phyloP scores from a whole-genome alignment of 1,140 invertebrate genomes.

The Campoletis sonorensis region DNA sequence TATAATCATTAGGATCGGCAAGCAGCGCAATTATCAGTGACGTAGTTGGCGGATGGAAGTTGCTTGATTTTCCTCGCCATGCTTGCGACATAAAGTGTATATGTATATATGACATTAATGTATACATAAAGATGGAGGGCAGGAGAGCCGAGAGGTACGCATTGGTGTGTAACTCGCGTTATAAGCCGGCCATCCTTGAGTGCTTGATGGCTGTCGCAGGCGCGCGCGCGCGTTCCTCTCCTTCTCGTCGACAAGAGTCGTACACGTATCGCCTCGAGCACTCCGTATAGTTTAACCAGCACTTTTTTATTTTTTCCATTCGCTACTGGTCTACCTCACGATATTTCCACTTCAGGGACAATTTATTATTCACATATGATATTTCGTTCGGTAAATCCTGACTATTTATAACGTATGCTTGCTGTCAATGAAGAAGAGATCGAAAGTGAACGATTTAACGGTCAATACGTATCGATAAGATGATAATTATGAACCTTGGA shows the following conservation, averaged over 20 bases:
- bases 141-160: constrained; percentile 16
- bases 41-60: constrained; percentile 51
- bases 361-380: constrained; percentile 29
- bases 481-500: constrained; percentile 7
- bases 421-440: constrained; percentile 14
- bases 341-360: constrained; percentile 19
- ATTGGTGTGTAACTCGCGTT: constrained; percentile 39
- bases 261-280: constrained; percentile 19
- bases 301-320: background rate
- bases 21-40: constrained; percentile 32
- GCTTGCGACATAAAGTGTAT: constrained; percentile 44
- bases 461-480: background rate
- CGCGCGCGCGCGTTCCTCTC: background rate
- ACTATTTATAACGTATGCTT: background rate
- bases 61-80: constrained; percentile 51
- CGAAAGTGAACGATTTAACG: background rate
- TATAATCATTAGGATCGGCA: background rate
- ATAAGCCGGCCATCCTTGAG: constrained; percentile 53
- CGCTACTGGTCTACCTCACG: background rate
- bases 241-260: constrained; percentile 8
- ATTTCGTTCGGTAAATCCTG: constrained; percentile 13
- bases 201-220: constrained; percentile 35
- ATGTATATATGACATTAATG: background rate
- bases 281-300: constrained; percentile 12
- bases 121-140: constrained; percentile 18